These are phyloP conservation scores for Periplaneta americana DNA, from an alignment of 1,140 invertebrate species.

Conservation along the genomic window DNA sequence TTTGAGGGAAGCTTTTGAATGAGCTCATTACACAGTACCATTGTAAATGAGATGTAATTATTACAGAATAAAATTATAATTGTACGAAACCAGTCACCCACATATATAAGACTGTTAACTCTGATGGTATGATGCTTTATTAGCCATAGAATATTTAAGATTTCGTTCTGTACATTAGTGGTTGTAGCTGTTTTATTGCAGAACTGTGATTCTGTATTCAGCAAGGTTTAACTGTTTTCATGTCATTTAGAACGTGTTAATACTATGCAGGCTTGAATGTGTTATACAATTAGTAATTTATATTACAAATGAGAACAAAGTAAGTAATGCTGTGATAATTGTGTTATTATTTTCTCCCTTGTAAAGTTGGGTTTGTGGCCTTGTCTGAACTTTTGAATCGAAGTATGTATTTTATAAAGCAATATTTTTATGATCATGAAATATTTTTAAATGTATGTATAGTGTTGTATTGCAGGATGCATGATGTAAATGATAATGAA, in stretches of 20 bases:
- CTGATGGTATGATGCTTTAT: neutral
- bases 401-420: neutral
- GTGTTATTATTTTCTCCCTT: neutral
- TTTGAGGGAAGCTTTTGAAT: too few species aligned
- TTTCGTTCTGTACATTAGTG: neutral
- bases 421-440: neutral
- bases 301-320: neutral
- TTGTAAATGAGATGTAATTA: too few species aligned
- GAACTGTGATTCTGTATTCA: too few species aligned
- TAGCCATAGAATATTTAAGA: neutral
- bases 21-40: too few species aligned
- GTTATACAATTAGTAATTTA: neutral
- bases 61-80: too few species aligned
- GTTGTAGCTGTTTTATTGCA: too few species aligned
- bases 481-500: neutral
- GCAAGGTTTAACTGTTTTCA: neutral
- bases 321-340: neutral
- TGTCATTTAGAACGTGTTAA: neutral
- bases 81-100: too few species aligned
- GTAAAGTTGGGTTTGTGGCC: neutral
- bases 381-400: neutral
- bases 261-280: too few species aligned
- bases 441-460: neutral
- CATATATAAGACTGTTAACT: too few species aligned
- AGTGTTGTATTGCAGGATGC: neutral